Evolutionary conservation across 2,113 vertebrate genomes (phyloP).

Genomic region (Corythornis madagascariensis): DNA sequence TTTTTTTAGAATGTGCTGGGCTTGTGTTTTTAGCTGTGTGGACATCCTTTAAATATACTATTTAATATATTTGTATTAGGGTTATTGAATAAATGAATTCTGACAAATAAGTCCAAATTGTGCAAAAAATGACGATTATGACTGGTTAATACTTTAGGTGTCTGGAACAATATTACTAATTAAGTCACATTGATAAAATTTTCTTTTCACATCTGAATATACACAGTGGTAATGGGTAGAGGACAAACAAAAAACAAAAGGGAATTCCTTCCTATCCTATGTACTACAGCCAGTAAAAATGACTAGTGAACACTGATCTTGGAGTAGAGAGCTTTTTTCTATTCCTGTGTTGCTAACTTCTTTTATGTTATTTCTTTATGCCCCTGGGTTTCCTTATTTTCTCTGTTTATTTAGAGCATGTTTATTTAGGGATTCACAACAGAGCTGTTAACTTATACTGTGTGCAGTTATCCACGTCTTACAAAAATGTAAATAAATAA

Average conservation of each 20-base stretch:
- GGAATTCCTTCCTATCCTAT: background rate
- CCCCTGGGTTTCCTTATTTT: background rate
- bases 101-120: background rate
- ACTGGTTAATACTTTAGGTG: background rate
- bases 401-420: background rate
- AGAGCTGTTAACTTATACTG: background rate
- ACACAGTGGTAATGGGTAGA: background rate
- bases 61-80: background rate
- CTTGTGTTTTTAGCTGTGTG: background rate
- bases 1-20: background rate
- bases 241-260: background rate
- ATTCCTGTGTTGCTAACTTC: background rate
- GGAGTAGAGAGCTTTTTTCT: background rate
- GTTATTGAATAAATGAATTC: background rate
- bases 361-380: background rate
- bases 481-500: constrained; percentile 30
- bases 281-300: background rate
- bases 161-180: background rate
- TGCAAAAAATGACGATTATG: background rate
- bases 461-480: background rate
- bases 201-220: background rate
- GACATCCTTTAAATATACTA: background rate
- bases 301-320: background rate
- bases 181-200: background rate
- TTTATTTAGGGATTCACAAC: background rate